phyloP scores from a whole-genome alignment of 2,113 vertebrate genomes.

The Zosterops pallidus region DNA sequence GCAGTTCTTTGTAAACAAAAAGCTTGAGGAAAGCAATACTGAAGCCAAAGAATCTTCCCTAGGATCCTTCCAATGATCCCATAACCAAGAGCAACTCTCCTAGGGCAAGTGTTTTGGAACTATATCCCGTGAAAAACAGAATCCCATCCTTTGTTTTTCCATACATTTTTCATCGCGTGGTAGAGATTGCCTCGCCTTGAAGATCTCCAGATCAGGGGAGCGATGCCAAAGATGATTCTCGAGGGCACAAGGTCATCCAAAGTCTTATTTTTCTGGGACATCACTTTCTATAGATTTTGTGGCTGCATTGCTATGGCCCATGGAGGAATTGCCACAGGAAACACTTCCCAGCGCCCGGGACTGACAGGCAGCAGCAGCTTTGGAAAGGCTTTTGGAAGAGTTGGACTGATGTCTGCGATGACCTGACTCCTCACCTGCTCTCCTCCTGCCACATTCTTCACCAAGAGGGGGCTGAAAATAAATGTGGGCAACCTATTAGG shows the following conservation, averaged over 20 bases:
- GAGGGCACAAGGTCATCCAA: background rate
- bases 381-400: slow-evolving; percentile 67
- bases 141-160: slow-evolving; percentile 58
- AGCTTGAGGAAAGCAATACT: slow-evolving; percentile 72
- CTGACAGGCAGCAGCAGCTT: slow-evolving; percentile 13
- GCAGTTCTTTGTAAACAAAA: slow-evolving; percentile 83
- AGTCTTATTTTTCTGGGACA: slow-evolving; percentile 68
- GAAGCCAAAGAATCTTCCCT: slow-evolving; percentile 64
- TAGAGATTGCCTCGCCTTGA: slow-evolving; percentile 46
- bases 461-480: slow-evolving; percentile 84
- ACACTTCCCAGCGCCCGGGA: background rate
- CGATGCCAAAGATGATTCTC: slow-evolving; percentile 34
- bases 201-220: slow-evolving; percentile 42
- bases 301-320: background rate
- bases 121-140: slow-evolving; percentile 48
- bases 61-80: slow-evolving; percentile 62
- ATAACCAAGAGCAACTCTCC: slow-evolving; percentile 47
- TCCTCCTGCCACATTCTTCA: slow-evolving; percentile 84
- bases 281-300: slow-evolving; percentile 65
- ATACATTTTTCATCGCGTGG: slow-evolving; percentile 31
- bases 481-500: background rate
- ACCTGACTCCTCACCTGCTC: slow-evolving; percentile 76
- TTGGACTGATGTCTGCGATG: slow-evolving; percentile 70
- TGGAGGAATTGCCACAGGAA: slow-evolving; percentile 56
- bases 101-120: slow-evolving; percentile 34